Conservation (phyloP, 2,113 vertebrate species). For the Megalops atlanticus region DNA sequence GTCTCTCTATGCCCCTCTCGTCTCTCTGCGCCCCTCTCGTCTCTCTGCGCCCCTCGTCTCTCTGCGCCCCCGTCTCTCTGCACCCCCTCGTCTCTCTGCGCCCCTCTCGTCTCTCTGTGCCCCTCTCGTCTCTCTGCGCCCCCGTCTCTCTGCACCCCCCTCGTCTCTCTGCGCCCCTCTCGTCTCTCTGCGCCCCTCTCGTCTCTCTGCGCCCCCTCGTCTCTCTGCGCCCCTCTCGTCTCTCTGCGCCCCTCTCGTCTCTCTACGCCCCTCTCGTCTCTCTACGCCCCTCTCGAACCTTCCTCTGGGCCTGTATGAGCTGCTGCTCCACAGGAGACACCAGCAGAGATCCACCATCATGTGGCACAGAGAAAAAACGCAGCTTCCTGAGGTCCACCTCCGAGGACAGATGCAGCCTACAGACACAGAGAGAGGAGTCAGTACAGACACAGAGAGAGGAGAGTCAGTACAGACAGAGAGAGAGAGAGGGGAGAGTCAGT, state of each 20-base stretch:
- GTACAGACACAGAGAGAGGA: too few relatives aligned
- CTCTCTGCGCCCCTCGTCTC: too few relatives aligned
- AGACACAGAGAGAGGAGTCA: neutral
- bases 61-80: too few relatives aligned
- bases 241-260: neutral
- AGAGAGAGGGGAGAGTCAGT: neutral
- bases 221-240: neutral
- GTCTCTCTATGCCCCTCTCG: too few relatives aligned
- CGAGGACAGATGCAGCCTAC: conserved; percentile 63
- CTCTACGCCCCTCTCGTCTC: neutral
- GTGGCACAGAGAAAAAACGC: conserved; percentile 67
- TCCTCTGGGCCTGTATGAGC: conserved; percentile 64
- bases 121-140: neutral
- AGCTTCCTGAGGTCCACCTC: conserved; percentile 59
- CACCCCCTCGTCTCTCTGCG: too few relatives aligned
- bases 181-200: too few relatives aligned
- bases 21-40: too few relatives aligned
- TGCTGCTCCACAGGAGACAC: conserved; percentile 67
- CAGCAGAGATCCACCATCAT: conserved; percentile 63
- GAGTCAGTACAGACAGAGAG: neutral
- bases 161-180: too few relatives aligned
- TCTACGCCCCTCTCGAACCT: conserved; percentile 46
- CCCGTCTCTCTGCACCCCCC: neutral
- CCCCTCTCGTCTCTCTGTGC: too few relatives aligned
- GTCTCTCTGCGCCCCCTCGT: neutral